Conservation (phyloP, 2,797 vertebrate genomes). For the Eulemur mongoz region DNA sequence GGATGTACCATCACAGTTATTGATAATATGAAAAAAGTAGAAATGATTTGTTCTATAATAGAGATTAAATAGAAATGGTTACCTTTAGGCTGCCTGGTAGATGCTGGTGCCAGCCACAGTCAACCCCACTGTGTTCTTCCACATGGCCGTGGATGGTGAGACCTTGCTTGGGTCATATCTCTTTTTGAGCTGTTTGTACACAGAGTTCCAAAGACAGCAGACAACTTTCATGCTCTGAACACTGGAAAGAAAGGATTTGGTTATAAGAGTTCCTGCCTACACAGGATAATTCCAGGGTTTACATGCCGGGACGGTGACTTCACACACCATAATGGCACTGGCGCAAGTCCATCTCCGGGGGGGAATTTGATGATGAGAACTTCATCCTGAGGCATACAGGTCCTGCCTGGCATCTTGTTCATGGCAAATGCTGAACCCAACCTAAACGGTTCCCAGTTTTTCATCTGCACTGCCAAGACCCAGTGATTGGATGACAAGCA, state of each 20-base stretch:
- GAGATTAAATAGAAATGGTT: background rate
- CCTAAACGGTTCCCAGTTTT: background rate
- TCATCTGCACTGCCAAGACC: background rate
- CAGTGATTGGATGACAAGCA: background rate
- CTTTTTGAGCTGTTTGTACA: background rate
- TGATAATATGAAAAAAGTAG: background rate
- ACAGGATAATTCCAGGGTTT: background rate
- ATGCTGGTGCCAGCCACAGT: background rate
- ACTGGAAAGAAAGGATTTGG: background rate
- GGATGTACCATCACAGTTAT: background rate
- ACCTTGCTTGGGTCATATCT: background rate
- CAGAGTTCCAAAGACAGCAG: background rate
- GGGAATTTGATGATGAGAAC: background rate
- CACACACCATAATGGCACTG: background rate
- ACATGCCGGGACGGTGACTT: background rate
- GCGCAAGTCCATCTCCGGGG: background rate
- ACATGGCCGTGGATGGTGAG: background rate
- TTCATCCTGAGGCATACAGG: background rate
- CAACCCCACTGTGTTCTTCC: background rate
- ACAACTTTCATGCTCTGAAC: background rate
- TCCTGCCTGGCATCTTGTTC: background rate
- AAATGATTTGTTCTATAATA: background rate
- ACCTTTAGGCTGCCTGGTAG: background rate
- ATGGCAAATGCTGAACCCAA: background rate
- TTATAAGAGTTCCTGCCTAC: background rate